Conservation (phyloP, 2,797 vertebrate species). For the Coregonus suidteri region DNA sequence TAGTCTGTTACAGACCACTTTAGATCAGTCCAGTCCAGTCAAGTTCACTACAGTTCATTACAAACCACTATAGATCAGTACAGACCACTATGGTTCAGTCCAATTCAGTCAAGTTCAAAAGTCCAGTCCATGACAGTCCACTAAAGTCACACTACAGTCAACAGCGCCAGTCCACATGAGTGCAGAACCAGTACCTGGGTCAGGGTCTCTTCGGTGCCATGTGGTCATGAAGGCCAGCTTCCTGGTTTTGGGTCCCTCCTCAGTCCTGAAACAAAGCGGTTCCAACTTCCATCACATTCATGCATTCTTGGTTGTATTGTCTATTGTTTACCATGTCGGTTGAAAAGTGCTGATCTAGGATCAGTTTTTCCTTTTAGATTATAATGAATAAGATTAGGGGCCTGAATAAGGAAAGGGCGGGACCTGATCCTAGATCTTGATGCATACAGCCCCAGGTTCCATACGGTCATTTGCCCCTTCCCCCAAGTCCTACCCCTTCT, state of each 20-base stretch:
- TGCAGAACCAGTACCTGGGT: slow-evolving; percentile 80
- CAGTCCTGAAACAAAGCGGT: slow-evolving; percentile 71
- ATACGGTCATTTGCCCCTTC: no score
- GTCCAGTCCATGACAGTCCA: not conserved
- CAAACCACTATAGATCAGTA: not conserved
- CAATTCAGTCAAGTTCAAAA: not conserved
- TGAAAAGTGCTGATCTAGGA: not conserved
- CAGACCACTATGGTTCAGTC: not conserved
- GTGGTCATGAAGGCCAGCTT: slow-evolving; percentile 86
- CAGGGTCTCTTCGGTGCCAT: slow-evolving; percentile 82
- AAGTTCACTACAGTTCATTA: not conserved
- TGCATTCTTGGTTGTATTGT: not conserved
- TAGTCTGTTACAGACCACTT: not conserved
- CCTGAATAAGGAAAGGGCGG: no score
- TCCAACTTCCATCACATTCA: not conserved
- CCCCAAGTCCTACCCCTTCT: no score
- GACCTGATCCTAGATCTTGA: no score
- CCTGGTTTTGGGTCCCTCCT: slow-evolving; percentile 82
- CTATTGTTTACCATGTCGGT: not conserved
- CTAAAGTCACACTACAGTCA: not conserved
- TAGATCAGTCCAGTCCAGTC: not conserved
- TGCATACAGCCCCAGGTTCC: no score
- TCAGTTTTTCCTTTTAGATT: not conserved
- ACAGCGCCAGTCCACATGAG: not conserved
- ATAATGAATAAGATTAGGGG: not conserved